Conservation (phyloP, 2,113 vertebrate genomes). For the Aleadryas rufinucha region DNA sequence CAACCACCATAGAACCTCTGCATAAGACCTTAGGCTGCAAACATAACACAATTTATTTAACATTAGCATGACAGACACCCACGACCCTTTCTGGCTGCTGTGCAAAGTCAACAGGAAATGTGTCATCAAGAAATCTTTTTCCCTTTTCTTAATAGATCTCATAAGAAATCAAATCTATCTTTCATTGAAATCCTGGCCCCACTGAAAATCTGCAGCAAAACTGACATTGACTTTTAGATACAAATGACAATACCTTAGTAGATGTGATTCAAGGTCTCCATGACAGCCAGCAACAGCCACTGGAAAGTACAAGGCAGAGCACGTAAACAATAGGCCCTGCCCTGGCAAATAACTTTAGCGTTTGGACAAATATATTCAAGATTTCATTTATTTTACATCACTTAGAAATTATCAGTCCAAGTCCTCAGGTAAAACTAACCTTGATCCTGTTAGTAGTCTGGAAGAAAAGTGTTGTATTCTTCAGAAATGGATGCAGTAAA, state of each 20-base stretch:
- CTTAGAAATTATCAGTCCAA: neutral
- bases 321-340: neutral
- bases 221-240: neutral
- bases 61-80: neutral
- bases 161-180: neutral
- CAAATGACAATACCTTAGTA: neutral
- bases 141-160: neutral
- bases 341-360: neutral
- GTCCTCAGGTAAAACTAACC: neutral
- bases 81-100: neutral
- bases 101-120: neutral
- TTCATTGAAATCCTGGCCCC: neutral
- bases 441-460: neutral
- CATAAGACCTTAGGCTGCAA: neutral
- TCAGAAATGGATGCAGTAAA: neutral
- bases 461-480: neutral
- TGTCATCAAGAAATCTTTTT: neutral
- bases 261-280: neutral
- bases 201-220: neutral
- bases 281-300: fast-evolving
- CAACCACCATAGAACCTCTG: neutral
- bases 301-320: neutral
- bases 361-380: neutral
- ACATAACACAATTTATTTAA: neutral
- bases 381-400: neutral